Evolutionary conservation across 2,888 invertebrate species (phyloP).

Genomic region (Brachylomia viminalis): DNA sequence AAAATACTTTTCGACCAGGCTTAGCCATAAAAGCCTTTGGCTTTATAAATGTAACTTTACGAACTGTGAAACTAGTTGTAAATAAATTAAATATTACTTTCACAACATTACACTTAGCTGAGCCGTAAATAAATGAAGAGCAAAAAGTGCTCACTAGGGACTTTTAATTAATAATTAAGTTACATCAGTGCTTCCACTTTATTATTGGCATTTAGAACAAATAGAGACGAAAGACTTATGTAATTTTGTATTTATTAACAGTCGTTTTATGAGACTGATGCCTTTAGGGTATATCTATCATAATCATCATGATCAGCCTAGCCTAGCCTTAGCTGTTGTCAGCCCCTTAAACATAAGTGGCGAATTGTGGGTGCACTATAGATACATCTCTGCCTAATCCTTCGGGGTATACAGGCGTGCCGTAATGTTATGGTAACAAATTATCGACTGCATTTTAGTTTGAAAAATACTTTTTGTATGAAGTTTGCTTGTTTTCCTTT

Average conservation of each 20-base stretch:
- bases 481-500: too few species aligned
- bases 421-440: not conserved
- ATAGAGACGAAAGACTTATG: too few species aligned
- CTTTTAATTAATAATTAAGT: constrained; percentile 31
- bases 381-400: not conserved
- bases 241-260: too few species aligned
- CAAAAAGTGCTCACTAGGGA: not conserved
- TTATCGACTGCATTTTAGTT: not conserved
- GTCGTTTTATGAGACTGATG: too few species aligned
- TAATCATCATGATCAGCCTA: too few species aligned
- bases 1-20: too few species aligned
- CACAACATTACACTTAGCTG: constrained; percentile 8
- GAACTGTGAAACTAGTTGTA: not conserved
- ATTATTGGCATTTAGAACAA: constrained; percentile 1
- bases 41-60: not conserved
- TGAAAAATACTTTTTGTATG: not conserved
- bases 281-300: too few species aligned
- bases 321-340: too few species aligned
- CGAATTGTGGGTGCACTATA: not conserved
- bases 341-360: not conserved
- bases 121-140: constrained; percentile 18
- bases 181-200: constrained; percentile 6
- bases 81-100: constrained; percentile 12
- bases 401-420: not conserved
- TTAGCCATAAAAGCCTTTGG: not conserved